phyloP scores from a whole-genome alignment of 2,888 invertebrate species.

The Choreutis nemorana region DNA sequence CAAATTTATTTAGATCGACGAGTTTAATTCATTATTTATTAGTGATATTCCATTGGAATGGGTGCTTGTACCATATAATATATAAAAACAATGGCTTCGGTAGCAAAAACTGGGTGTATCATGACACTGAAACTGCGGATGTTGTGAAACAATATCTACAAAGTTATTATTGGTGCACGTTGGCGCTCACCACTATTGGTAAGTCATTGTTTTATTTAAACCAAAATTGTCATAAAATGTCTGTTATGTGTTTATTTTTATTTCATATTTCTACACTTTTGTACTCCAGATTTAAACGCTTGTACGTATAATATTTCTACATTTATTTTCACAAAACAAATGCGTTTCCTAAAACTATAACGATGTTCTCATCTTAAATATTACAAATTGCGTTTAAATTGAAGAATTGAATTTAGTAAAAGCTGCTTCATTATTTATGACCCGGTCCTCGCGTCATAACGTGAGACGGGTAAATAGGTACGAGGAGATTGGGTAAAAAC shows the following conservation, averaged over 20 bases:
- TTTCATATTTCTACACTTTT: conserved; percentile 3
- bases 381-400: too few species aligned
- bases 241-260: conserved; percentile 4
- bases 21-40: conserved; percentile 95
- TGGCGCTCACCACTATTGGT: conserved; percentile 95
- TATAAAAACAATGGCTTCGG: conserved; percentile 95
- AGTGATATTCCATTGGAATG: conserved; percentile 99
- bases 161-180: conserved; percentile 98
- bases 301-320: too few species aligned
- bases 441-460: too few species aligned
- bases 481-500: conserved; percentile 3
- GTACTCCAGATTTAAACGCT: too few species aligned
- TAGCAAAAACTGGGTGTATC: conserved; percentile 91
- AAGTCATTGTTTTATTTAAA: conserved; percentile 26
- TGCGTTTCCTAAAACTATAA: too few species aligned
- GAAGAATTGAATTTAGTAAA: too few species aligned
- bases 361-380: too few species aligned
- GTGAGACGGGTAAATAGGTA: too few species aligned
- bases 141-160: conserved; percentile 95
- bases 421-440: too few species aligned
- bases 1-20: conserved; percentile 92
- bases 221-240: neutral
- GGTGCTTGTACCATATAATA: conserved; percentile 97
- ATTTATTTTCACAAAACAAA: too few species aligned
- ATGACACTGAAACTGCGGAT: conserved; percentile 85